phyloP scores from a whole-genome alignment of 2,888 invertebrate genomes.

The Tuta absoluta region DNA sequence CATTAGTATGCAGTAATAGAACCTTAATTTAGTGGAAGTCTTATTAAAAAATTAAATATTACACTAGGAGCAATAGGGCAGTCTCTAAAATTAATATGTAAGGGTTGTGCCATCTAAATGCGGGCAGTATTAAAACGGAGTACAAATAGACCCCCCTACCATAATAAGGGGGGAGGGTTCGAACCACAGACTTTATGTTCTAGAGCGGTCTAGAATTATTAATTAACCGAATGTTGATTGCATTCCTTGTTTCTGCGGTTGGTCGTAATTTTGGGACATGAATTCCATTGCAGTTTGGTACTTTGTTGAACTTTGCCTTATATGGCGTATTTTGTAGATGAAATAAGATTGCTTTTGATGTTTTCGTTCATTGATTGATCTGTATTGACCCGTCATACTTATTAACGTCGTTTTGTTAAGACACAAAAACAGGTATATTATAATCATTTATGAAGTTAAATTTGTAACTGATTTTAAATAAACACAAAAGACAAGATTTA shows the following conservation, averaged over 20 bases:
- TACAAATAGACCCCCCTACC: conserved; percentile 59
- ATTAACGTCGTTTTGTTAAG: too few relatives aligned
- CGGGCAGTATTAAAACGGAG: conserved; percentile 73
- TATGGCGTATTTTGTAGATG: background rate
- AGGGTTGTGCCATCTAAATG: conserved; percentile 65
- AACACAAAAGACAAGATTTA: background rate
- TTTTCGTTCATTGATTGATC: too few relatives aligned
- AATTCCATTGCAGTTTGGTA: conserved; percentile 22
- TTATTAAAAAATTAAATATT: conserved; percentile 24
- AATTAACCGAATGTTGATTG: conserved; percentile 76
- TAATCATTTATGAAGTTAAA: background rate
- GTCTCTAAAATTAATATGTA: conserved; percentile 72
- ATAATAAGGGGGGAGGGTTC: conserved; percentile 37
- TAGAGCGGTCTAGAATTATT: conserved; percentile 77
- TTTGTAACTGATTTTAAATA: background rate
- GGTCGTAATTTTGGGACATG: conserved; percentile 7
- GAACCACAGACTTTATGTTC: conserved; percentile 75
- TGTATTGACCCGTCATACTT: too few relatives aligned
- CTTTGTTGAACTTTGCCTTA: conserved; percentile 2
- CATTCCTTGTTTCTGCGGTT: conserved; percentile 53
- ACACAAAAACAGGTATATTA: too few relatives aligned
- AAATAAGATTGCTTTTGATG: too few relatives aligned
- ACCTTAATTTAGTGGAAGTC: background rate
- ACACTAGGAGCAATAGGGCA: conserved; percentile 36
- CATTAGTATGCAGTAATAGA: background rate